Base-by-base conservation (phyloP, 2,113 vertebrate genomes). In the Prietella phreatophila region DNA sequence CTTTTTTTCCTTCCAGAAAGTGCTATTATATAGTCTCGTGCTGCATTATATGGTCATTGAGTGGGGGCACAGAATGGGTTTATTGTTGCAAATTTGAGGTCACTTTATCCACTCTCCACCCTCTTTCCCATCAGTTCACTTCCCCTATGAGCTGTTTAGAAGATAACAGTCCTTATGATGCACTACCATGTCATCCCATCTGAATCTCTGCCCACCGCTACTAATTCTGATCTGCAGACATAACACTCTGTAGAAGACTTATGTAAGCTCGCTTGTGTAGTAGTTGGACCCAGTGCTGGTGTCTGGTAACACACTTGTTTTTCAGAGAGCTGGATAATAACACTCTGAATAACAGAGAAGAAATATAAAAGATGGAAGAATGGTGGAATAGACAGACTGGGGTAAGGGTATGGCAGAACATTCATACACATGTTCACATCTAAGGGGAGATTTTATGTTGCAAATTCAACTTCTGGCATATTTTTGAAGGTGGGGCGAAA, bases 1-100 rank as follows among this genome's bases (percentile, higher is more conserved):
- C 71, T 87, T 88, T 82, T 76, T 85, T 82, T 78, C 47, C 69
- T 47, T 10, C 47, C 76, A 58, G 53, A 86, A 81, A 69, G 60
- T 61, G 61, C 87, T 61, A 82, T 82, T 69, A 58, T 63, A 88
- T 42, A 83, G 75, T 61, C 67, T 76, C 55, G 19, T 87, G 33
- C 39, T 87, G n/a, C 56, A 83, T 82, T 73, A 47, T 61, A 73
- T 42, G 55, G 58, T 87, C 73, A 79, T 50, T 86, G 53, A 61
- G 80, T 61, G 25, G 67, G 65, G 65, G n/a, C 20, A 22, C 83
- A 80, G 39, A 86, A 81, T 55, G 76, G 22, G 47, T 82, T 65
- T 86, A 81, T 55, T 67, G 76, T 75, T 86, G 55, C 75, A 76
- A 61, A 60, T 85, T 85, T 69, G 33, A 25, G 25, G 71, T 78